Evolutionary conservation across 2,888 invertebrate species (phyloP), one percentile per base, ranked within the genome.

Genomic region (Microctonus aethiopoides): DNA sequence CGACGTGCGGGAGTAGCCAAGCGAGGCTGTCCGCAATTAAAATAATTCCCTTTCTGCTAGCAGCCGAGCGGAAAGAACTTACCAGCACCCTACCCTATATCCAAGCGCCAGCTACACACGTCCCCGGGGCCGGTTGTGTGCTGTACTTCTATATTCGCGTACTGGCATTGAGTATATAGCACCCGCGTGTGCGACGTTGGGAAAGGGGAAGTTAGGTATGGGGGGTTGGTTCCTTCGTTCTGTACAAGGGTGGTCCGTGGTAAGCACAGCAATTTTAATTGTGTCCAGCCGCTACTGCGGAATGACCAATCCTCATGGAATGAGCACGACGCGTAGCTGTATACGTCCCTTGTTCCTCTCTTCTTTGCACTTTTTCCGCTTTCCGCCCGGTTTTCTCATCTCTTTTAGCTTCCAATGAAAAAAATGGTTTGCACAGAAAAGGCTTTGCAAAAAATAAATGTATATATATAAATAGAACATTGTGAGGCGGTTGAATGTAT

Each of bases 51-150:
- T 86, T 86, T 86, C 86, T 84, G 85, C 79, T 81, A 83, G 84
- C 86, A 86, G 84, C 85, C 86, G 81, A 86, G 86, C 86, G 86
- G 85, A 86, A 86, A 86, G 86, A 86, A 86, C 84, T 86, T 86
- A 84, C 82, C 83, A 83, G 84, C 83, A 81, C 83, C 83, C 84
- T 81, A 80, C 78, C 79, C 78, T 77, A 77, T 77, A 77, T 75
- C 74, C 66, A 51, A 46, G 73, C 57, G 32, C 59, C 46, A 46
- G 46, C 56, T 41, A 67, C 70, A 29, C 39, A 36, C 65, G 54
- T 52, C 64, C 68, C 57, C 51, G 63, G 52, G 67, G 22, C 67
- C 39, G 39, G 62, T 46, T 46, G 46, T 41, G 62, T 29, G 62
- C 59, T 59, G 34, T 29, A 29, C 34, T 59, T 59, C 59, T 29